A percentile compares a stretch with the other conserved stretches of the same genome.
Evolutionary conservation across 2,797 vertebrate genomes (phyloP).

Genomic region (Halcyon smyrnensis): DNA sequence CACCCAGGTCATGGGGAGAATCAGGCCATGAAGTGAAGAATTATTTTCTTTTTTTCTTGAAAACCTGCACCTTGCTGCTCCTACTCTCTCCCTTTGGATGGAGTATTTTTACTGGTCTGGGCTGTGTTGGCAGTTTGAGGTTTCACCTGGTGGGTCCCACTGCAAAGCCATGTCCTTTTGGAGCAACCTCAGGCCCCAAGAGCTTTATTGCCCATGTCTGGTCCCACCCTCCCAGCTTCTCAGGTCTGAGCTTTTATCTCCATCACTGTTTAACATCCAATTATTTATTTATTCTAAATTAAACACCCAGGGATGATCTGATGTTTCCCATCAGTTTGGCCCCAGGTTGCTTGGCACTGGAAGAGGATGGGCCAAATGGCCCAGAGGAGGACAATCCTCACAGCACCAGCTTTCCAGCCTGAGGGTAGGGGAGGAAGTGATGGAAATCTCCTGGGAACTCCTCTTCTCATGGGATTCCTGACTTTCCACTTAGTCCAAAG

Average conservation of each 20-base stretch:
- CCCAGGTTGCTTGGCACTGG: background rate
- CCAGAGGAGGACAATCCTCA: background rate
- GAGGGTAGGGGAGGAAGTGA: background rate
- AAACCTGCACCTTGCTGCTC: background rate
- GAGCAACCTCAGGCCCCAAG: background rate
- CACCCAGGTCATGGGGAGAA: background rate
- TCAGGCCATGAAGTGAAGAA: background rate
- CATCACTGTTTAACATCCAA: background rate
- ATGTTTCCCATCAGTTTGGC: background rate
- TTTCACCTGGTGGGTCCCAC: background rate
- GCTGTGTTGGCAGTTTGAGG: background rate
- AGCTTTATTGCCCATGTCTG: accelerated
- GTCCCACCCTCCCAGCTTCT: background rate
- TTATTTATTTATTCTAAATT: background rate
- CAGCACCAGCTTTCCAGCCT: background rate
- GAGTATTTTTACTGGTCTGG: background rate
- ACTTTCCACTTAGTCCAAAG: background rate
- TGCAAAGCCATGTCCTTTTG: accelerated
- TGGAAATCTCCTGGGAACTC: background rate
- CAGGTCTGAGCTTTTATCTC: background rate
- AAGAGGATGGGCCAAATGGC: background rate
- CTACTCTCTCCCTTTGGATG: background rate
- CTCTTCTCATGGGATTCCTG: background rate
- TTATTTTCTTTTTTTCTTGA: background rate
- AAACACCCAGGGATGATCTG: background rate